Base-by-base conservation (phyloP, 92 coral and sea anemone genomes). In the Siderastrea radians region DNA sequence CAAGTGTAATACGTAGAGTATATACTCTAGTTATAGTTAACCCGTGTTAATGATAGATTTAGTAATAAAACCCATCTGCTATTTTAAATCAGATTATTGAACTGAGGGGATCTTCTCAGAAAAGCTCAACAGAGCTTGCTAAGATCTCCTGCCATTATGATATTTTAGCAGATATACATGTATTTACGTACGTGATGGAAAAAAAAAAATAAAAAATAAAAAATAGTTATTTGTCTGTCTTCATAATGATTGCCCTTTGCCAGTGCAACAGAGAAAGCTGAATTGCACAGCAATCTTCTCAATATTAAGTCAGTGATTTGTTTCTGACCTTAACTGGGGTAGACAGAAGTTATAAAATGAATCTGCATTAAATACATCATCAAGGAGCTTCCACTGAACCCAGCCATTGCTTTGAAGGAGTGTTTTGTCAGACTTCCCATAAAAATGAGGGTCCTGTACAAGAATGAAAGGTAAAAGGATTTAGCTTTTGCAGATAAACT, bases 341-440 rank as follows among this genome's bases (percentile, higher is more conserved):
- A 97, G 95, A 74, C 99, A 97, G 72, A 97, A 97, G 71, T 97
- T 97, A 93, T 95, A 97, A 80, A 97, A 97, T 19, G 99, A 97
- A 13, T 93, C 89, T 13, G 79, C 63, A 45, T 75, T 65, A 79
- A 97, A 97, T 44, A 90, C 88, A n/a, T 93, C 97, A 49, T 86
- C 78, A 48, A 68, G 52, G 45, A 82, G 87, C 85, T 92, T 97
- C 99, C 99, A 97, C 45, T 89, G 81, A 7, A 97, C 86, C 99
- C 99, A 97, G 58, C 97, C 97, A 64, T 94, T 85, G 15, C 77
- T 80, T 78, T 88, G 95, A 14, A 97, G 94, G 70, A 61, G 54
- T 38, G 62, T 54, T 55, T 71, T 84, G 61, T 68, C 88, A 59
- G 89, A 91, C 17, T 63, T 75, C 65, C 99, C 98, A 61, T 83